phyloP scores from a whole-genome alignment of 35 echinoderm and acorn worm species.

The Stichopus chloronotus region DNA sequence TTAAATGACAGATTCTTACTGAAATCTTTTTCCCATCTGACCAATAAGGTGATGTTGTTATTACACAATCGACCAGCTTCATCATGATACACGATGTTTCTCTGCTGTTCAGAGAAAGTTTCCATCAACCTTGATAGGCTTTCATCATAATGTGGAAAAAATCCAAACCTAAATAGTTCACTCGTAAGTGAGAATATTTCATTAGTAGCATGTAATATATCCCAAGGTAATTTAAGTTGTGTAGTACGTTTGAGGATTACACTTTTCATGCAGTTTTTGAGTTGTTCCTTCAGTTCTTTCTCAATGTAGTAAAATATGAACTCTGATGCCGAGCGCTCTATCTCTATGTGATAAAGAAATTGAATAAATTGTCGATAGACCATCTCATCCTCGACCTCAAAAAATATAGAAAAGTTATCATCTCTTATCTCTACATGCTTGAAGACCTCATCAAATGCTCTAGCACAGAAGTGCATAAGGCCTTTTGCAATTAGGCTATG shows the following conservation, averaged over 20 bases:
- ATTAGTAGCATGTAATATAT: not conserved
- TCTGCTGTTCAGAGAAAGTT: not conserved
- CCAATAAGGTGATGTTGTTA: no score
- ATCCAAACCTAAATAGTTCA: not conserved
- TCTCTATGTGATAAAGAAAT: not conserved
- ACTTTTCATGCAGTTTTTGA: no score
- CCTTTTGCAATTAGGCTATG: slow-evolving; percentile 18
- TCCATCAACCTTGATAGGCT: not conserved
- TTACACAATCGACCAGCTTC: not conserved
- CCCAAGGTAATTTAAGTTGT: no score
- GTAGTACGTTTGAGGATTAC: not conserved
- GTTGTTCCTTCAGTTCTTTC: not conserved
- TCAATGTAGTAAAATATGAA: not conserved
- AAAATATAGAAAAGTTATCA: not conserved
- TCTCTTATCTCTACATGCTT: not conserved
- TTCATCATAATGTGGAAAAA: not conserved
- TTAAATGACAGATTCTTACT: not conserved
- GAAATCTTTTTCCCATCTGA: not conserved
- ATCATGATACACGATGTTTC: not conserved
- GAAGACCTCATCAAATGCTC: not conserved
- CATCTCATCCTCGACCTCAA: not conserved
- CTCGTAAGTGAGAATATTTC: no score
- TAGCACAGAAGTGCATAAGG: not conserved
- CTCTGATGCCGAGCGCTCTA: not conserved
- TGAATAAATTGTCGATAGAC: not conserved